Conservation (phyloP, 64 coral and sea anemone genomes). For the Porites australiensis region DNA sequence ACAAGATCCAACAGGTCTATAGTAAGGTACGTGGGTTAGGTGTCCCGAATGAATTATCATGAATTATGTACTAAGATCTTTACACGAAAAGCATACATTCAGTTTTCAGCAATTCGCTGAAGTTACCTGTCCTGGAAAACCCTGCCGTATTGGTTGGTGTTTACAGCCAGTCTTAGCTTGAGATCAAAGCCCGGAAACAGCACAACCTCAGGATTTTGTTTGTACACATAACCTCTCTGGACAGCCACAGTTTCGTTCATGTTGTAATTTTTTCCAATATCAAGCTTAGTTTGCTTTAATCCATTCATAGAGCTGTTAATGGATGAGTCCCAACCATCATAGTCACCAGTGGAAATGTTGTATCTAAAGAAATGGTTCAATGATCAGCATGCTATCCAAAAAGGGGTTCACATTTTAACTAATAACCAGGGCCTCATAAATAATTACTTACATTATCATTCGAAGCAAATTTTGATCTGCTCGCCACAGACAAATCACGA, state of each 20-base stretch:
- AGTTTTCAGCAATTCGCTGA: background rate
- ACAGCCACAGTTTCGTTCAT: conserved; percentile 67
- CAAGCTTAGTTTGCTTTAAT: conserved; percentile 36
- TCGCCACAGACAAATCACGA: no score
- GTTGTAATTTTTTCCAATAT: conserved; percentile 75
- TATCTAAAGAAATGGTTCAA: conserved; percentile 62
- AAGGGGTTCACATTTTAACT: no score
- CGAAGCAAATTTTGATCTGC: no score
- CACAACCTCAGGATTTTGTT: conserved; percentile 95
- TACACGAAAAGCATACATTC: background rate
- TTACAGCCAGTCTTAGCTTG: conserved; percentile 89
- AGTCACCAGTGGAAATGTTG: conserved; percentile 98
- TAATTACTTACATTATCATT: no score
- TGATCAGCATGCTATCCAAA: no score
- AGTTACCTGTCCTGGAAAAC: conserved; percentile 96
- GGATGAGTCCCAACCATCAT: conserved; percentile 82
- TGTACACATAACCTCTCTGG: conserved; percentile 87
- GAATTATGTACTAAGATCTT: background rate
- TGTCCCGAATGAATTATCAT: no score
- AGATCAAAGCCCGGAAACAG: conserved; percentile 81
- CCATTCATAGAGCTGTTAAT: conserved; percentile 85
- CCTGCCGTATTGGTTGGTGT: conserved; percentile 93
- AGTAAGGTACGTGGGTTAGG: no score
- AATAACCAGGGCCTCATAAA: no score
- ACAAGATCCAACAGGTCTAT: no score